phyloP scores from a whole-genome alignment of 2,888 invertebrate genomes.

The Orthosia incerta region DNA sequence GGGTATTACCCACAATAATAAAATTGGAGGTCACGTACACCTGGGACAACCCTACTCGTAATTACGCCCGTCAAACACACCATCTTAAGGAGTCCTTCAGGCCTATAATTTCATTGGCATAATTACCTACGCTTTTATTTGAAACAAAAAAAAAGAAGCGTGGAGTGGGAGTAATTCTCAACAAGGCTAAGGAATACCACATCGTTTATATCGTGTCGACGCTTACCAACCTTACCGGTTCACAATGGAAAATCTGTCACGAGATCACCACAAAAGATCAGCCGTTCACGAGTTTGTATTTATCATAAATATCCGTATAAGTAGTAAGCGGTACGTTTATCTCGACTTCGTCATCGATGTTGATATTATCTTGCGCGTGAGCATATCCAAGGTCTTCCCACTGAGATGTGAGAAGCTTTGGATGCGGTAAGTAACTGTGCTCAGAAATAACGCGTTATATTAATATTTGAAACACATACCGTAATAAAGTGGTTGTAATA shows the following conservation, averaged over 20 bases:
- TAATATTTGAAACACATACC: constrained; percentile 36
- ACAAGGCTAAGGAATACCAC: constrained; percentile 6
- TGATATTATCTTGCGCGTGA: constrained; percentile 57
- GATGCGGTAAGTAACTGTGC: constrained; percentile 53
- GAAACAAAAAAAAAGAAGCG: background rate
- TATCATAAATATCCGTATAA: constrained; percentile 56
- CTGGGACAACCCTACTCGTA: constrained; percentile 21
- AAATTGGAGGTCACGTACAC: background rate
- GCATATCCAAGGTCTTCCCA: constrained; percentile 62
- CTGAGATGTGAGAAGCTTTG: constrained; percentile 52
- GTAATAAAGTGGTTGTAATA: constrained; percentile 59
- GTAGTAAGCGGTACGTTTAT: constrained; percentile 56
- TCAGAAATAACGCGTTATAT: constrained; percentile 20
- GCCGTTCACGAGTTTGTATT: constrained; percentile 49
- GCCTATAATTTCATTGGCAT: constrained; percentile 9
- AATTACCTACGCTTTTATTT: background rate
- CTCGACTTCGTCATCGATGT: constrained; percentile 56
- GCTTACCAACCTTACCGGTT: constrained; percentile 4
- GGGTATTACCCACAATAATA: background rate
- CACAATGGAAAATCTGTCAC: constrained; percentile 42
- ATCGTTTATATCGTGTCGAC: constrained; percentile 14
- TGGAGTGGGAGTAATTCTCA: background rate
- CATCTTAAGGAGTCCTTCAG: background rate
- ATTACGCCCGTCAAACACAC: constrained; percentile 5
- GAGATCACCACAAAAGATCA: constrained; percentile 52